These are phyloP conservation scores for Jaculus jaculus DNA, from an alignment of 2,113 vertebrate species.

Conservation along the genomic window DNA sequence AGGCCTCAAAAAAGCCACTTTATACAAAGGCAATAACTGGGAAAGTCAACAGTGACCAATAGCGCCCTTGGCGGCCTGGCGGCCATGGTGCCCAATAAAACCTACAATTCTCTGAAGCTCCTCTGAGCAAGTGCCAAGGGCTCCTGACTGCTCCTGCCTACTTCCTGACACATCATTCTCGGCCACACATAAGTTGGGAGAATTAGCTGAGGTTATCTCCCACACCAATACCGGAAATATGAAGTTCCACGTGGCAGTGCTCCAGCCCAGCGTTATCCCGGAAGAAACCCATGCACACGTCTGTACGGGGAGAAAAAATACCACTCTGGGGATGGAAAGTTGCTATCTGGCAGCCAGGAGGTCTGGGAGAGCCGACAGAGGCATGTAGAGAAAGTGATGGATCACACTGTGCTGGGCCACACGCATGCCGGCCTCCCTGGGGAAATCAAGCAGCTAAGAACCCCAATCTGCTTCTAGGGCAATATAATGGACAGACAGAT, in stretches of 20 bases:
- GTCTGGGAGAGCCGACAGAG: constrained; percentile 50
- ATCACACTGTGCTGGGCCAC: constrained; percentile 52
- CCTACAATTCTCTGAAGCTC: not conserved
- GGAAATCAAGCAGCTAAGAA: constrained; percentile 69
- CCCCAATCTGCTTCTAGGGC: constrained; percentile 48
- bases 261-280: not conserved
- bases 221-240: not conserved
- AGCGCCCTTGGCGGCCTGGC: not conserved
- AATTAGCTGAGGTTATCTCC: not conserved
- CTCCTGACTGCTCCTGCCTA: not conserved
- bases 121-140: not conserved
- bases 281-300: constrained; percentile 40
- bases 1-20: not conserved
- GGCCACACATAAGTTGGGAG: not conserved
- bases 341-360: constrained; percentile 38
- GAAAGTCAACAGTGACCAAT: not conserved
- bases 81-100: not conserved
- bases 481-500: constrained; percentile 7
- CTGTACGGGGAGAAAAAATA: not conserved
- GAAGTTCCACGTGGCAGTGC: constrained; percentile 3
- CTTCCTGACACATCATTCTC: not conserved
- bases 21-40: not conserved
- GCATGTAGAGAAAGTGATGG: constrained; percentile 15
- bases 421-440: constrained; percentile 25
- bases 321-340: constrained; percentile 24